Evolutionary conservation across 2,113 vertebrate genomes (phyloP).

Genomic region (Pterocles burchelli): DNA sequence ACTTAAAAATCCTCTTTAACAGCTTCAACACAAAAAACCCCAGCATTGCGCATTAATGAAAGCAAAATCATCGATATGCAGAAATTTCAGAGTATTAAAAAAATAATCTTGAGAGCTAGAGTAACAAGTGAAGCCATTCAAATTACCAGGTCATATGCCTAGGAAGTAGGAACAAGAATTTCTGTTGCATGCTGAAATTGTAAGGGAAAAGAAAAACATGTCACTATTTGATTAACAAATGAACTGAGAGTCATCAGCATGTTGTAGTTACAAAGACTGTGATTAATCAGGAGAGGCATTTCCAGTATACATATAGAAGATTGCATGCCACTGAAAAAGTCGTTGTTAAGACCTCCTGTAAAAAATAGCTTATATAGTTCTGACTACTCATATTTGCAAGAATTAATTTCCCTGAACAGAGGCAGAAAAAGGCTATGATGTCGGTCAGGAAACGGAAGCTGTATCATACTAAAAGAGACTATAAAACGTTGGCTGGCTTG

Average conservation of each 20-base stretch:
- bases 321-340: neutral
- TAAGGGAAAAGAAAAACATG: neutral
- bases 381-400: neutral
- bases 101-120: neutral
- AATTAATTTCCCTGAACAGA: neutral
- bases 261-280: neutral
- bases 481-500: neutral
- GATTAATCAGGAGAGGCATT: slow-evolving; percentile 4
- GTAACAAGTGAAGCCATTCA: neutral
- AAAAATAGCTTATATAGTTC: neutral
- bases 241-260: neutral
- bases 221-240: neutral
- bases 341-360: neutral
- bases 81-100: neutral
- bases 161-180: neutral
- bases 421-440: neutral
- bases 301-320: neutral
- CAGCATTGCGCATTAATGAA: neutral
- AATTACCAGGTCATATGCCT: neutral
- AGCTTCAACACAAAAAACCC: neutral
- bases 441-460: neutral
- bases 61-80: neutral
- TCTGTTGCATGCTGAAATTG: neutral
- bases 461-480: neutral
- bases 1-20: neutral